Conservation (phyloP, 2,797 vertebrate species). For the Parauchenoglanis ngamensis region DNA sequence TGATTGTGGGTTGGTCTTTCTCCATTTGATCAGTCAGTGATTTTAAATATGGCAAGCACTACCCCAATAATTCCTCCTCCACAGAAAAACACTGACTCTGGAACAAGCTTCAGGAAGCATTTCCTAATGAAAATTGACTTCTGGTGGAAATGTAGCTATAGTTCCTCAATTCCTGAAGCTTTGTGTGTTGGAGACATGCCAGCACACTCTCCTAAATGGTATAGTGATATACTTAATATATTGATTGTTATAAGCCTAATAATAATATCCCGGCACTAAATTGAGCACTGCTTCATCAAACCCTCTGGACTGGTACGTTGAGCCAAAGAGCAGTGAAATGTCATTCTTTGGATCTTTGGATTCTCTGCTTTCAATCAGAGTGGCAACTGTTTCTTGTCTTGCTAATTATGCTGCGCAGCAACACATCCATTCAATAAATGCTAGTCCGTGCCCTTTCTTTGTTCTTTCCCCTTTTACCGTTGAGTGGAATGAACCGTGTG, state of each 20-base stretch:
- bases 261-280: conserved; percentile 16
- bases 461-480: conserved; percentile 22
- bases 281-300: conserved; percentile 7
- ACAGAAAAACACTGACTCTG: background rate
- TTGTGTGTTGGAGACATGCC: background rate
- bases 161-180: background rate
- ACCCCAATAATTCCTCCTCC: background rate
- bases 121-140: conserved; percentile 18
- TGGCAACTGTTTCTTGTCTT: conserved; percentile 29
- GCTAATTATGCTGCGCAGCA: conserved; percentile 34
- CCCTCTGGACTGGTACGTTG: background rate
- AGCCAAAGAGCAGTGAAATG: background rate
- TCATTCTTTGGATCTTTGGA: conserved; percentile 13
- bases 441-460: conserved; percentile 35
- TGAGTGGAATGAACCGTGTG: conserved; percentile 24
- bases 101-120: background rate
- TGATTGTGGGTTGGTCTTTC: background rate
- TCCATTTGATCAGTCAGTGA: background rate
- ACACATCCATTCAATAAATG: conserved; percentile 29
- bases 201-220: conserved; percentile 22
- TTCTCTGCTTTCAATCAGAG: conserved; percentile 14
- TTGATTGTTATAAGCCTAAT: conserved; percentile 21
- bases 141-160: background rate
- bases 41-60: background rate
- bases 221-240: conserved; percentile 20